These are phyloP conservation scores for Mesochorus sp. DNA, from an alignment of 2,888 invertebrate genomes.

Conservation along the genomic window DNA sequence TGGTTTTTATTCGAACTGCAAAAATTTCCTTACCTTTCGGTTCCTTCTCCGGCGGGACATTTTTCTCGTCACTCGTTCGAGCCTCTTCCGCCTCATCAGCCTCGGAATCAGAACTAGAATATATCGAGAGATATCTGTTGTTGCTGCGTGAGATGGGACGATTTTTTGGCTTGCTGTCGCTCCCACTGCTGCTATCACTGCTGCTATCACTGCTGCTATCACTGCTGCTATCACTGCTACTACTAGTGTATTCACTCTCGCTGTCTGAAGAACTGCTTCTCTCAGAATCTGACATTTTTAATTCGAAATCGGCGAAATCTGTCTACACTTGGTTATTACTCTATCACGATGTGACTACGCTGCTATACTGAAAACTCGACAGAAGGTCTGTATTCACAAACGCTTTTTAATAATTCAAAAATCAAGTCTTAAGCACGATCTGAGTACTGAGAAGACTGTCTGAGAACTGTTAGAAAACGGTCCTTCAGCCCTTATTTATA, in stretches of 20 bases:
- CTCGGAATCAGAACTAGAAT: conserved; percentile 74
- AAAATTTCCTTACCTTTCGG: conserved; percentile 82
- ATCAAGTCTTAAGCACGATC: too few relatives aligned
- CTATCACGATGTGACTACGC: too few relatives aligned
- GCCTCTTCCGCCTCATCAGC: conserved; percentile 89
- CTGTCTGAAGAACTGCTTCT: conserved; percentile 90
- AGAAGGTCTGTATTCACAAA: too few relatives aligned
- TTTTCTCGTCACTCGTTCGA: conserved; percentile 87
- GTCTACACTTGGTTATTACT: too few relatives aligned
- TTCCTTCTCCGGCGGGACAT: conserved; percentile 85
- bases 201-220: too few relatives aligned
- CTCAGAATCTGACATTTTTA: conserved; percentile 89
- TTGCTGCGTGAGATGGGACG: conserved; percentile 79
- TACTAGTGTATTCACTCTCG: conserved; percentile 88
- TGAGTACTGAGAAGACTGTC: too few relatives aligned
- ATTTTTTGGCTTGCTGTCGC: conserved; percentile 85
- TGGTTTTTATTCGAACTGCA: too few relatives aligned
- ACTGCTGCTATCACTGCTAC: too few relatives aligned
- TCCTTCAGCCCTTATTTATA: too few relatives aligned
- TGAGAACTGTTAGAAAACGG: too few relatives aligned
- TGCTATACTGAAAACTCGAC: too few relatives aligned
- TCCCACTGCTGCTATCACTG: conserved; percentile 82
- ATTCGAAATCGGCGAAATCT: neutral
- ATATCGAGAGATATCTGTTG: conserved; percentile 77
- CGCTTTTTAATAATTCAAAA: too few relatives aligned